Evolutionary conservation across 2,797 vertebrate genomes (phyloP), one percentile per base, ranked within the genome.

Genomic region (Thamnophis elegans): DNA sequence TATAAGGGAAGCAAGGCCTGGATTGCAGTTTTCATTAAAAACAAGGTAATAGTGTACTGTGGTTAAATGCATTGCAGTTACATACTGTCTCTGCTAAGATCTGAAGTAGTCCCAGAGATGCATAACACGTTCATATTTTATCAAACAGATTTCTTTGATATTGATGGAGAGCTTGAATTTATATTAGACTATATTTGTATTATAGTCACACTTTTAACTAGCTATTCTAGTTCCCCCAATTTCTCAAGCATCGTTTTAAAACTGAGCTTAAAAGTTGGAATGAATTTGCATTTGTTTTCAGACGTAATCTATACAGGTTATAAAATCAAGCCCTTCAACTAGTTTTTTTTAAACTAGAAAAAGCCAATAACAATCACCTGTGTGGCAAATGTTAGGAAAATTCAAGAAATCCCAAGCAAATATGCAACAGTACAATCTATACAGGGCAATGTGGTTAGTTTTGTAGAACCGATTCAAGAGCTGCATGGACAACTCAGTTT

Each of bases 1-100:
- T 98, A 97, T 98, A 98, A 97, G 95, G 95, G 96, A 97, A 98
- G 95, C 96, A 97, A 97, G 97, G 97, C 97, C 97, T 97, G 96
- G 96, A 85, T 94, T 91, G 36, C 96, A 96, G 94, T 96, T 95
- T 95, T 96, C 96, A 92, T 94, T 93, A 20, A 73, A 73, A 89
- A 89, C 91, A 93, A 94, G 93, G 87, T 89, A 94, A 92, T 93
- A 94, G 95, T 93, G 96, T 97, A 96, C 97, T 96, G 95, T 96
- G 95, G 94, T 94, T 94, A 93, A 92, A 95, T 95, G 93, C 91
- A 91, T 96, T 97, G 82, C 62, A 95, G 68, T 95, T 95, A 93
- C 95, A 96, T 96, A 94, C 95, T 94, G 96, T 96, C 94, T 93
- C 94, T 94, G 93, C 32, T 14, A 82, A 95, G 93, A 94, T 92